A percentile compares a stretch with the other conserved stretches of the same genome.
phyloP scores from a whole-genome alignment of 2,797 vertebrate species.

The Poeciliopsis infans region DNA sequence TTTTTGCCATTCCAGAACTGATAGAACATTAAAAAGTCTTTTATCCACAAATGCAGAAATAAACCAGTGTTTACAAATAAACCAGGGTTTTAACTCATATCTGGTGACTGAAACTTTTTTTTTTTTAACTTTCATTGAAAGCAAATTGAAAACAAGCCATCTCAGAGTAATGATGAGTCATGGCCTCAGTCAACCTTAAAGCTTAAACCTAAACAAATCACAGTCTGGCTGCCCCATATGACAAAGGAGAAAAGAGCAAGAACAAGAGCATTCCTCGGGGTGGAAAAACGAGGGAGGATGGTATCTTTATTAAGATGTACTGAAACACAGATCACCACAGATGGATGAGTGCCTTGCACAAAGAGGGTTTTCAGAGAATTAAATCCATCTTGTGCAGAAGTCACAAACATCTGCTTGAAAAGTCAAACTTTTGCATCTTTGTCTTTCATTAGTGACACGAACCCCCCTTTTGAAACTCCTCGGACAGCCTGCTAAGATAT shows the following conservation, averaged over 20 bases:
- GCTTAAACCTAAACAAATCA: conserved; percentile 84
- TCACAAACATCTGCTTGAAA: conserved; percentile 77
- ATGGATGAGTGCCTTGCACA: conserved; percentile 80
- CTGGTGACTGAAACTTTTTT: conserved; percentile 29
- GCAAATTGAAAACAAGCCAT: conserved; percentile 76
- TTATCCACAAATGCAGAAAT: conserved; percentile 22
- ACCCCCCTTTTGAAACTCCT: conserved; percentile 43
- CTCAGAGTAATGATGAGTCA: conserved; percentile 83
- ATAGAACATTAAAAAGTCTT: conserved; percentile 42
- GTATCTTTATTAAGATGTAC: conserved; percentile 88
- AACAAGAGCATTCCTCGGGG: conserved; percentile 85
- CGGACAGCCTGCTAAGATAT: conserved; percentile 44
- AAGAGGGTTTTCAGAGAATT: conserved; percentile 70
- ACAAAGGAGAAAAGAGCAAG: conserved; percentile 80
- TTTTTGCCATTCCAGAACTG: conserved; percentile 47
- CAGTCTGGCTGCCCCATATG: conserved; percentile 74
- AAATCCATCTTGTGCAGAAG: conserved; percentile 78
- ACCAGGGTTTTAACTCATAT: conserved; percentile 5
- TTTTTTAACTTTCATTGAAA: conserved; percentile 27
- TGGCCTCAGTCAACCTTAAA: conserved; percentile 79
- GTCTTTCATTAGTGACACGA: conserved; percentile 61
- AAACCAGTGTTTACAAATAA: conserved; percentile 16
- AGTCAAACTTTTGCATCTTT: conserved; percentile 68
- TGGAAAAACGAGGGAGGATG: conserved; percentile 79
- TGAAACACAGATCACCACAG: conserved; percentile 82